Percentiles rank a stretch among this genome's conserved stretches.
phyloP scores from a whole-genome alignment of 2,113 vertebrate genomes.

The Chionomys nivalis region DNA sequence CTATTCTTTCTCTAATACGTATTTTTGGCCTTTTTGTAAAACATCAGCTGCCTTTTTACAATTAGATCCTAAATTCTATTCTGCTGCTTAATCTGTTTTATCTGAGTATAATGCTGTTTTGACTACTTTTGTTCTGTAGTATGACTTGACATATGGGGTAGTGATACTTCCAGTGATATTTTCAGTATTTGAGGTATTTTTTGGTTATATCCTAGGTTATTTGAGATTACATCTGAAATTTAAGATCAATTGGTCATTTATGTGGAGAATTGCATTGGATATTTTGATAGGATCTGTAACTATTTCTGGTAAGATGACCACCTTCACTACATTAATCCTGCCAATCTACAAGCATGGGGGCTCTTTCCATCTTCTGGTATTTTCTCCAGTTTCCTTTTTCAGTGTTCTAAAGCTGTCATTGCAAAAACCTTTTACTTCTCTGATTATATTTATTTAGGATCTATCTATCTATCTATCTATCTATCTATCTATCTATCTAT shows the following conservation, averaged over 20 bases:
- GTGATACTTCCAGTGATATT: background rate
- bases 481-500: background rate
- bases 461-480: background rate
- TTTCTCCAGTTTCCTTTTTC: background rate
- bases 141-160: background rate
- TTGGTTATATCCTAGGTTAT: background rate
- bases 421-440: background rate
- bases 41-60: background rate
- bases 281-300: background rate
- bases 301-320: background rate
- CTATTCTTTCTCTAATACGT: background rate
- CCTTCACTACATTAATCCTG: background rate
- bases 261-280: background rate
- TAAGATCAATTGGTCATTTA: background rate
- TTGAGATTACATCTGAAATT: background rate
- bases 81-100: background rate
- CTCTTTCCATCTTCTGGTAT: background rate
- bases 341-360: background rate
- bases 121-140: background rate
- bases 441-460: background rate
- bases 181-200: background rate
- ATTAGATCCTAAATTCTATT: background rate
- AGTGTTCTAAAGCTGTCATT: background rate
- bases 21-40: background rate
- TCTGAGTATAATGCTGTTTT: background rate